phyloP scores from a whole-genome alignment of 2,888 invertebrate genomes.

The Standfussiana lucernea region DNA sequence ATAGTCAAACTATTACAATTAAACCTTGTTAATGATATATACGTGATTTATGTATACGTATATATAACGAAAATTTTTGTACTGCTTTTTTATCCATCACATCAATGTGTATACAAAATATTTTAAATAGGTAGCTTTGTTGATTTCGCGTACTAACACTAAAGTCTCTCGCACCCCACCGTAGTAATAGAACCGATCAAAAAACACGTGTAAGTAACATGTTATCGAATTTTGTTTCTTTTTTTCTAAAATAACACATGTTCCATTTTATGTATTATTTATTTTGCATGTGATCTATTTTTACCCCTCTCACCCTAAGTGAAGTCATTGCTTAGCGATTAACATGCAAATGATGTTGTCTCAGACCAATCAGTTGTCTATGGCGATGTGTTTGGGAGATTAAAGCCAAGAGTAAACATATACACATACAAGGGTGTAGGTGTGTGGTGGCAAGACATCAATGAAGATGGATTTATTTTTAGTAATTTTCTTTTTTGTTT shows the following conservation, averaged over 20 bases:
- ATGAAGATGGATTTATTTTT: neutral
- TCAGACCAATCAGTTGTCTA: slow-evolving; percentile 50
- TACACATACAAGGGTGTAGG: neutral
- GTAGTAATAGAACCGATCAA: neutral
- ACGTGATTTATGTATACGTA: no score
- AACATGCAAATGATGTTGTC: slow-evolving; percentile 60
- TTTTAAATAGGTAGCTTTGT: neutral
- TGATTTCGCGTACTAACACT: neutral
- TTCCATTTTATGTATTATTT: neutral
- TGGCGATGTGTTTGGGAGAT: slow-evolving; percentile 37
- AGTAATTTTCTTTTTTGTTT: neutral
- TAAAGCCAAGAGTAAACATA: slow-evolving; percentile 18
- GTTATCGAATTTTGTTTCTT: neutral
- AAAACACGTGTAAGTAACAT: neutral
- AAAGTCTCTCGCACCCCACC: neutral
- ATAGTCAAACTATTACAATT: neutral
- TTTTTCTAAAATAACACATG: neutral
- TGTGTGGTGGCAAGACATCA: neutral
- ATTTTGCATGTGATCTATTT: slow-evolving; percentile 15
- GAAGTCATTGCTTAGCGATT: slow-evolving; percentile 43
- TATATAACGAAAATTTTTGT: neutral
- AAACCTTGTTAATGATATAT: neutral
- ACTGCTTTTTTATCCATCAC: neutral
- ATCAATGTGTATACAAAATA: neutral
- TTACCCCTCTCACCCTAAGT: slow-evolving; percentile 15